phyloP scores from a whole-genome alignment of 1,140 invertebrate genomes.

The Eurosta solidaginis region DNA sequence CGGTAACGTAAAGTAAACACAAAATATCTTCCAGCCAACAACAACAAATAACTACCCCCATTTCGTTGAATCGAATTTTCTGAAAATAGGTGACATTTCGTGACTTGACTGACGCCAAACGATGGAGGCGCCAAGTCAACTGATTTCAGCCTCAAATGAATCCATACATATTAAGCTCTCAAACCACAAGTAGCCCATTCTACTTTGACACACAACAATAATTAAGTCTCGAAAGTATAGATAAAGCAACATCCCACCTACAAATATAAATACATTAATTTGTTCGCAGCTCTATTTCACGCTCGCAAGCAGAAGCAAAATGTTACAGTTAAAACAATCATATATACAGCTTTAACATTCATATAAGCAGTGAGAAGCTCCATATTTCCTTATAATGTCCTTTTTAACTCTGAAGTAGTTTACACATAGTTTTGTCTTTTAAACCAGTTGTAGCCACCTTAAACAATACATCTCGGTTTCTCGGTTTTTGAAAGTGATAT shows the following conservation, averaged over 20 bases:
- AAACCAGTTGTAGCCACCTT: no score
- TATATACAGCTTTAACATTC: no score
- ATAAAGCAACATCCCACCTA: neutral
- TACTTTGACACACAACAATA: constrained; percentile 8
- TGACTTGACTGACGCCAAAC: constrained; percentile 28
- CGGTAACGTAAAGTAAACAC: neutral
- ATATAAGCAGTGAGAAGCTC: no score
- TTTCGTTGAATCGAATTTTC: neutral
- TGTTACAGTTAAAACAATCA: no score
- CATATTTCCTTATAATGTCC: no score
- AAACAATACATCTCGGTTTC: no score
- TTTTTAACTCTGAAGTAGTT: no score
- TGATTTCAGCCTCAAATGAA: constrained; percentile 2
- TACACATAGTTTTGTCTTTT: no score
- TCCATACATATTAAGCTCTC: neutral
- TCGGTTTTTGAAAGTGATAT: no score
- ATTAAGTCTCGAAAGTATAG: constrained; percentile 29
- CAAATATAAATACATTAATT: neutral
- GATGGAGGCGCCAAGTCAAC: constrained; percentile 30
- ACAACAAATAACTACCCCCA: neutral
- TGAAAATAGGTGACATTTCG: constrained; percentile 34
- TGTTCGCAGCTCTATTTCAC: no score
- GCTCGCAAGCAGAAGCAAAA: no score
- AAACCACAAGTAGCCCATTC: neutral
- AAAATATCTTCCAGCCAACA: neutral